These are phyloP conservation scores for Paratilapia polleni DNA, from an alignment of 2,113 vertebrate species.

Conservation along the genomic window DNA sequence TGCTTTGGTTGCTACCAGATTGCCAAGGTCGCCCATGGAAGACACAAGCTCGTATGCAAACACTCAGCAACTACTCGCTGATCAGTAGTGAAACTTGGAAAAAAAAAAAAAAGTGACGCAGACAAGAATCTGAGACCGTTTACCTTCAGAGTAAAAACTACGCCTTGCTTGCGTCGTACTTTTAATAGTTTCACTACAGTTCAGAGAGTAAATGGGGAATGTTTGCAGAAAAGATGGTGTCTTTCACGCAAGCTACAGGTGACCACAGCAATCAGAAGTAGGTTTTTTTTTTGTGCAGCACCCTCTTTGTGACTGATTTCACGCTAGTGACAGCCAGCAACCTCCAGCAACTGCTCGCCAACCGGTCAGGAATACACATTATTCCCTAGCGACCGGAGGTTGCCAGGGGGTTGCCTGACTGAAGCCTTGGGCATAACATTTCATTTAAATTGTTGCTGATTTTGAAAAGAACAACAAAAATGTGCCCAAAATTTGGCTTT, in stretches of 20 bases:
- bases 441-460: not conserved
- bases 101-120: not conserved
- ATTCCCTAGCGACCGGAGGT: not conserved
- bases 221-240: fast-evolving
- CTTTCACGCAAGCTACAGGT: not conserved
- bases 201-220: not conserved
- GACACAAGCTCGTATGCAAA: not conserved
- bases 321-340: not conserved
- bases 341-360: not conserved
- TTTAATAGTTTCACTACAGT: not conserved
- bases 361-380: not conserved
- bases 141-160: not conserved
- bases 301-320: not conserved
- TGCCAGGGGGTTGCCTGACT: not conserved
- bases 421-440: not conserved
- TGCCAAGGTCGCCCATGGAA: not conserved
- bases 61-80: not conserved
- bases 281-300: not conserved
- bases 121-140: not conserved
- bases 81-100: not conserved
- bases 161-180: not conserved
- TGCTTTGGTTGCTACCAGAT: not conserved
- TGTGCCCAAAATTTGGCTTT: not conserved
- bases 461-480: not conserved
- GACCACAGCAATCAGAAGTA: not conserved